phyloP scores from a whole-genome alignment of 2,113 vertebrate species.

The Actenoides hombroni region DNA sequence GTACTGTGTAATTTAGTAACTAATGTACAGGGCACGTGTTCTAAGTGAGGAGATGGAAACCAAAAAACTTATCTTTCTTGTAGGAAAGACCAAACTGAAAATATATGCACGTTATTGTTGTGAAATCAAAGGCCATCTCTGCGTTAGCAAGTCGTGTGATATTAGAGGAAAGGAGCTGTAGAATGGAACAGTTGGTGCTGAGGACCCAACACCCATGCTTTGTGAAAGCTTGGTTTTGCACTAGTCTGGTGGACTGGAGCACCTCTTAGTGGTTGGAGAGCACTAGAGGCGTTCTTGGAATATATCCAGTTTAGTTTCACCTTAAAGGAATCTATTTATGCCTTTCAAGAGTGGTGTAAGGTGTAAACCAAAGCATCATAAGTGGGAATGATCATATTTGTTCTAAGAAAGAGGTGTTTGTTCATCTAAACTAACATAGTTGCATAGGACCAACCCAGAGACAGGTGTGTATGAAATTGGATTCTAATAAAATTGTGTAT shows the following conservation, averaged over 20 bases:
- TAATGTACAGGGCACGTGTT: rapidly evolving
- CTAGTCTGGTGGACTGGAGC: not conserved
- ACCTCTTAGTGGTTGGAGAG: not conserved
- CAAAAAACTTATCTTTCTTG: rapidly evolving
- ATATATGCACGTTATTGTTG: not conserved
- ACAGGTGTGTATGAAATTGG: rapidly evolving
- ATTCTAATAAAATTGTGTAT: not conserved
- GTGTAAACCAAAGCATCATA: not conserved
- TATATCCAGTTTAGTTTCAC: not conserved
- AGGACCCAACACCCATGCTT: not conserved
- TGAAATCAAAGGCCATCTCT: not conserved
- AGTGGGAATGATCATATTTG: not conserved
- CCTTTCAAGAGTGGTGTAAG: not conserved
- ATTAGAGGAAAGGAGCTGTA: not conserved
- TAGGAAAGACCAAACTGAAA: not conserved
- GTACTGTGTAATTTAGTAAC: not conserved
- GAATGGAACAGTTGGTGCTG: not conserved
- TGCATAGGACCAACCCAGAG: rapidly evolving
- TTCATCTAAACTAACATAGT: not conserved
- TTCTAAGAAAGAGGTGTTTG: not conserved
- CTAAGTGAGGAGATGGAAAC: not conserved
- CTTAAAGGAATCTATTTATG: not conserved
- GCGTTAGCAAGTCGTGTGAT: not conserved
- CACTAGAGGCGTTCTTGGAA: not conserved
- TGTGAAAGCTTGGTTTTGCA: not conserved